Conservation (phyloP, 2,797 vertebrate genomes). For the Echiichthys vipera region DNA sequence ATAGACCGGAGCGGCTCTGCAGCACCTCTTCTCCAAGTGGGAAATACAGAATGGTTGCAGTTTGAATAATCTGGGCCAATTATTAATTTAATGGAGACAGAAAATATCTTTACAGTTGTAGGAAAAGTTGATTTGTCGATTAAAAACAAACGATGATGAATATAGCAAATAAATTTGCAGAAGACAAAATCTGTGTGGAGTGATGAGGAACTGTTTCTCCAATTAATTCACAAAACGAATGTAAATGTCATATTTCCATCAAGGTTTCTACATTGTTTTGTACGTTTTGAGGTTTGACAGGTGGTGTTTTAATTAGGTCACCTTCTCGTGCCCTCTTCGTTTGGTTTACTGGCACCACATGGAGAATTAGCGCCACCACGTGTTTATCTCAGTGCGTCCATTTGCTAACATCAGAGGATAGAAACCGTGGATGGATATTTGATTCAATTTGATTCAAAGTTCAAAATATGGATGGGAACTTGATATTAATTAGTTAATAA, state of each 20-base stretch:
- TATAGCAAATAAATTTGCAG: background rate
- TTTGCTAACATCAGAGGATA: background rate
- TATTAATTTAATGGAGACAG: background rate
- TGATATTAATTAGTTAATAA: background rate
- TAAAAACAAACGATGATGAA: background rate
- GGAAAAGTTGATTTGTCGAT: background rate
- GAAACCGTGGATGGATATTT: background rate
- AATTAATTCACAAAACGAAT: background rate
- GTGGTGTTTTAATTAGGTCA: background rate
- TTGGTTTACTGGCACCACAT: background rate
- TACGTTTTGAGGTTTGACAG: background rate
- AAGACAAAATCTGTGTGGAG: background rate
- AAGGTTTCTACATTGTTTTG: background rate
- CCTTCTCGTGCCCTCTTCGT: background rate
- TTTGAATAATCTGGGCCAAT: too few relatives aligned
- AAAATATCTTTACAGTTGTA: too few relatives aligned
- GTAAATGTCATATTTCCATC: background rate
- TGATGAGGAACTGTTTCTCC: background rate
- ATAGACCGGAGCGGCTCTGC: too few relatives aligned
- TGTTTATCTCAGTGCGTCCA: background rate
- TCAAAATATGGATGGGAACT: background rate
- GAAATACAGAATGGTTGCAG: too few relatives aligned
- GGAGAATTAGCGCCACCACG: background rate
- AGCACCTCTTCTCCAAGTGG: too few relatives aligned
- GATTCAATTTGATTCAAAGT: too few relatives aligned